A percentile compares a stretch with the other conserved stretches of the same genome.
Evolutionary conservation across 2,888 invertebrate genomes (phyloP).

Genomic region (Spisula subtruncata): DNA sequence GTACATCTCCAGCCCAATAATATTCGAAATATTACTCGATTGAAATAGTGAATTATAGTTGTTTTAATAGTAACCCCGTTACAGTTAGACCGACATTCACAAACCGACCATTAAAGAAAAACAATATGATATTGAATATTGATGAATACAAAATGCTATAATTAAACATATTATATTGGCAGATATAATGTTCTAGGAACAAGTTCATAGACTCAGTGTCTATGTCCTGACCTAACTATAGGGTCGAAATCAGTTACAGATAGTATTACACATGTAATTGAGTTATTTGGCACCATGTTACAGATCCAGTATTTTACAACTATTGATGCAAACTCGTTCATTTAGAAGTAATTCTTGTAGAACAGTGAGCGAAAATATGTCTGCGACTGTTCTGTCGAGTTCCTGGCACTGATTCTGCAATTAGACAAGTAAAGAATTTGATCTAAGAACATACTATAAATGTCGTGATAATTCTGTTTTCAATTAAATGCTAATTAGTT

Average conservation of each 20-base stretch:
- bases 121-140: too few relatives aligned
- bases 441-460: background rate
- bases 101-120: too few relatives aligned
- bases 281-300: background rate
- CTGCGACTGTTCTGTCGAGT: too few relatives aligned
- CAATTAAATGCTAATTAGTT: background rate
- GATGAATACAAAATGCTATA: background rate
- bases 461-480: background rate
- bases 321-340: background rate
- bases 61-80: too few relatives aligned
- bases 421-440: too few relatives aligned
- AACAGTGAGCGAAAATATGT: too few relatives aligned
- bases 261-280: background rate
- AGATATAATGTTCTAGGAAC: constrained; percentile 8
- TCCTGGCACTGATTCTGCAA: too few relatives aligned
- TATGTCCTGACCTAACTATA: background rate
- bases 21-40: too few relatives aligned
- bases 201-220: background rate
- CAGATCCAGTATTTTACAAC: background rate
- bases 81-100: too few relatives aligned
- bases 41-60: too few relatives aligned
- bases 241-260: background rate
- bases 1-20: too few relatives aligned
- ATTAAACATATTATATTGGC: background rate
- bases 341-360: too few relatives aligned